Evolutionary conservation across 2,113 vertebrate genomes (phyloP), one percentile per base, ranked within the genome.

Genomic region (Lathamus discolor): DNA sequence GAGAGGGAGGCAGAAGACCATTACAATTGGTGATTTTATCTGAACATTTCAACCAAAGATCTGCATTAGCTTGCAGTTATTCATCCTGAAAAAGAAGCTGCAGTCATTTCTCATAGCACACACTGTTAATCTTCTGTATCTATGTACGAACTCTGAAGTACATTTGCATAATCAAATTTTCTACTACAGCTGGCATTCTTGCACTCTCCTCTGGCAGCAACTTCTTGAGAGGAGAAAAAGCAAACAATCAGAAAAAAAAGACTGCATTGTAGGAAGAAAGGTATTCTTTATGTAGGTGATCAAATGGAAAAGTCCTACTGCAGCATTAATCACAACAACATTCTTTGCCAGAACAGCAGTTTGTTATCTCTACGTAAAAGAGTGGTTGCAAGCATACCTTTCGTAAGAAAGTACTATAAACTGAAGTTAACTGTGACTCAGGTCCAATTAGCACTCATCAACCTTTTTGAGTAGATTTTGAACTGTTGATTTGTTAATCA

Each of bases 121-220:
- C 41, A 68, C 64, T 39, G 73, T 55, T 91, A 84, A 90, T 93
- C 75, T 93, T 62, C 79, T 69, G 52, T 90, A 95, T 90, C 63
- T 83, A 82, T 19, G 61, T 55, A 81, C 51, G 81, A 94, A 92
- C 59, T 62, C 72, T 44, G 39, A 94, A 83, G 37, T 88, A 66
- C 9, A 83, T 96, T 88, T 93, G 70, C 75, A 96, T 88, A 93
- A 95, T 96, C 72, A 90, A 77, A 92, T 95, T 90, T 95, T 80
- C 95, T 88, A 77, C 89, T 79, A 69, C 70, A 87, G 44, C 67
- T 94, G 84, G 44, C 41, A 78, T 90, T 74, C 82, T 73, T 78
- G 59, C 72, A 63, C 37, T 92, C 13, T 83, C 15, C 23, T 92
- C 37, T 80, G n/a, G 37, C n/a, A 90, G 63, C 13, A 93, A 2